These are phyloP conservation scores for Biston betularia DNA, from an alignment of 2,888 invertebrate species.

Conservation along the genomic window DNA sequence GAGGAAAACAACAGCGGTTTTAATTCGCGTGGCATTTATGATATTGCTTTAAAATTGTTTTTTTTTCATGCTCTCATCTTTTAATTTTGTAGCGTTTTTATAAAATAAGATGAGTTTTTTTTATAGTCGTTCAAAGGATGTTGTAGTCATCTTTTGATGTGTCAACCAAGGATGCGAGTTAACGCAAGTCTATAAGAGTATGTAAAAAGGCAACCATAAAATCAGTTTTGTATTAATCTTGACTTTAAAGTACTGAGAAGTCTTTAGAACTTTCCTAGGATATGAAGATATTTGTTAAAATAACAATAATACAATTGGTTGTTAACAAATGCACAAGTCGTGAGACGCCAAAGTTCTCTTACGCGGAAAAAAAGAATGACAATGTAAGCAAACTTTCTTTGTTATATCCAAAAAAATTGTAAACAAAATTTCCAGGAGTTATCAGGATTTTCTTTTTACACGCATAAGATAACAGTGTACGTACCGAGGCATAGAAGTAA, in stretches of 20 bases:
- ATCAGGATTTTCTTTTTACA: slow-evolving; percentile 22
- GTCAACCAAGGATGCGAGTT: no score
- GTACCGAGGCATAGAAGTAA: slow-evolving; percentile 40
- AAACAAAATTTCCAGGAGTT: slow-evolving; percentile 19
- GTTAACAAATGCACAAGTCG: no score
- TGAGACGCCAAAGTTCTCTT: no score
- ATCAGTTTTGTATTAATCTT: no score
- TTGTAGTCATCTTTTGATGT: no score
- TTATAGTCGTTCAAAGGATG: no score
- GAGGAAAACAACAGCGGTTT: slow-evolving; percentile 7
- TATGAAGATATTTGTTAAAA: neutral
- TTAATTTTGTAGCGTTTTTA: neutral
- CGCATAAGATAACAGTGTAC: slow-evolving; percentile 24
- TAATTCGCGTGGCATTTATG: slow-evolving; percentile 1
- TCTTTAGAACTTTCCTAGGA: no score
- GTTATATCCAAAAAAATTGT: slow-evolving; percentile 9
- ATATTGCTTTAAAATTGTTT: slow-evolving; percentile 4
- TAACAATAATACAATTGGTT: no score
- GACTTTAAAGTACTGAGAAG: no score
- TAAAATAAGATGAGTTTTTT: no score
- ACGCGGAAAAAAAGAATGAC: neutral
- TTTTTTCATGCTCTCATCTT: neutral
- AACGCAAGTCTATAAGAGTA: no score
- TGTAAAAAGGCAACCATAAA: no score
- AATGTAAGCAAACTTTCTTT: slow-evolving; percentile 1